Evolutionary conservation across 2,797 vertebrate species (phyloP), one percentile per base, ranked within the genome.

Genomic region (Cercopithecus petaurista): DNA sequence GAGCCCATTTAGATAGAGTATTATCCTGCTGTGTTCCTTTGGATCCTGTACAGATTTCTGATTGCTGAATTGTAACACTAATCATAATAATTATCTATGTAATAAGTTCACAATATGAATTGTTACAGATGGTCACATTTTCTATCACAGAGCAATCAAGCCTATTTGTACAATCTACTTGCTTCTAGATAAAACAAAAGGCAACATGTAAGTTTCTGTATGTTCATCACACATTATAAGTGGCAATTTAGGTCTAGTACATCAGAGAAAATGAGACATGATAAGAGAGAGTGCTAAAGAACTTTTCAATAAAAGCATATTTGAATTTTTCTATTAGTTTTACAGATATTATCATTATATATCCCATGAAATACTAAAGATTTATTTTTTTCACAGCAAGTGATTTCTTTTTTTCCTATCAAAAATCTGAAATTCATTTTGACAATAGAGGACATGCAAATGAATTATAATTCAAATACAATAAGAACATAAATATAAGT

Each of bases 101-200:
- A 98, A 98, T 98, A 98, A 96, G 97, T 98, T 98, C 97, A 98
- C 90, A 90, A 83, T 81, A 97, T 90, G 97, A 98, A 96, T 93
- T 97, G 92, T 96, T 98, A 97, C 93, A 97, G 91, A 92, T 97
- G 93, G 97, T 92, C 97, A 97, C 92, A 94, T 92, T 97, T 97
- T 97, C 28, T 59, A 97, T 97, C 96, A 97, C 96, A 97, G 97
- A 89, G 95, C 96, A 97, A 97, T 98, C 97, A 98, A 95, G 96
- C 96, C 97, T 97, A 95, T 97, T 98, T 98, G 91, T 95, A 97
- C 39, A 88, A 98, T 95, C 94, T 95, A 96, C 95, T 91, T 75
- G 77, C 86, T 97, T 50, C 92, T 81, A 91, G 89, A 97, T 98
- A 96, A 96, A 98, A 95, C 92, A 97, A 97, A 97, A 97, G n/a